Conservation (phyloP, 2,888 invertebrate genomes). For the Melanotus villosus region DNA sequence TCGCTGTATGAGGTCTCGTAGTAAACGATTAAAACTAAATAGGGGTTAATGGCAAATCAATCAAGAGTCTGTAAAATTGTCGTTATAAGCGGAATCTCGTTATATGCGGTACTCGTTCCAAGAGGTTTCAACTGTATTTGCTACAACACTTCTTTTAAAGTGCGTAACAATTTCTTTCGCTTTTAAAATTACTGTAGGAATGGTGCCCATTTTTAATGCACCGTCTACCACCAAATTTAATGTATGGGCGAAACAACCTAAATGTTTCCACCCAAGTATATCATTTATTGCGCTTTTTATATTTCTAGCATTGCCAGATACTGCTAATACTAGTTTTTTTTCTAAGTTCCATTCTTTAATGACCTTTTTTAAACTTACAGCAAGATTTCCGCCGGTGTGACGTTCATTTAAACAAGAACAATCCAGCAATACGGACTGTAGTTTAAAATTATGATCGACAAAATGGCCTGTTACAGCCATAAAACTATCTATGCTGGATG, state of each 20-base stretch:
- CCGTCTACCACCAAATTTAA: slow-evolving; percentile 54
- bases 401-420: slow-evolving; percentile 46
- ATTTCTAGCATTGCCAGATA: slow-evolving; percentile 58
- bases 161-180: slow-evolving; percentile 38
- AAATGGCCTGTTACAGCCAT: slow-evolving; percentile 56
- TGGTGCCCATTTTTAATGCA: background rate
- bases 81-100: too few species aligned
- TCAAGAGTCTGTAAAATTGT: too few species aligned
- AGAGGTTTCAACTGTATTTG: too few species aligned
- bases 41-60: too few species aligned
- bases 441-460: slow-evolving; percentile 52
- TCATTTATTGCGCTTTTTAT: slow-evolving; percentile 52
- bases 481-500: slow-evolving; percentile 54
- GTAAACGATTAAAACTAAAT: too few species aligned
- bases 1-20: too few species aligned
- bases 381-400: slow-evolving; percentile 56
- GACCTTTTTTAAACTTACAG: slow-evolving; percentile 48
- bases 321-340: slow-evolving; percentile 55
- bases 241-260: slow-evolving; percentile 55
- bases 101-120: too few species aligned
- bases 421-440: slow-evolving; percentile 52
- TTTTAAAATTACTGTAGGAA: slow-evolving; percentile 36
- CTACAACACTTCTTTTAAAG: slow-evolving; percentile 49
- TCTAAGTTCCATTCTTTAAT: slow-evolving; percentile 53
- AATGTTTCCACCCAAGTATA: slow-evolving; percentile 48